Evolutionary conservation across 92 coral and sea anemone species (phyloP), one percentile per base, ranked within the genome.

Genomic region (Phymanthus crucifer): DNA sequence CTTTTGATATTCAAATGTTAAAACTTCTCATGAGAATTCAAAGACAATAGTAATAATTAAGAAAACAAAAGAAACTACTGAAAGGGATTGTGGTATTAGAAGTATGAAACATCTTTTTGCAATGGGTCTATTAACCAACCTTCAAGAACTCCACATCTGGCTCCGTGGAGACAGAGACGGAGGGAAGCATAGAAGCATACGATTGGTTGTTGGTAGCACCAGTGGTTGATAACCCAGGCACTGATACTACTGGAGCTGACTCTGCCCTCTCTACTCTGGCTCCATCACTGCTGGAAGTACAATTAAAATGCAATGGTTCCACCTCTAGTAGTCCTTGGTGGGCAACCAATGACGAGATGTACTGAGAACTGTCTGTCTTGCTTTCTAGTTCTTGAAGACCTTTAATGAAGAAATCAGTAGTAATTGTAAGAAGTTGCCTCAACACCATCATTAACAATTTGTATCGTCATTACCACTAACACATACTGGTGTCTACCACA

Each of bases 271-370:
- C 99, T 57, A 93, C 95, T 65, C 94, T 81, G 24, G 98, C 94
- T 1, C 99, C 99, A 83, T 96, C 98, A 85, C 99, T 96, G 16
- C 93, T 91, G 0, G 99, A 91, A 74, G 89, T 94, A 83, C 99
- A 96, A 48, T 83, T 85, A 58, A 90, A 96, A 74, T 96, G 98
- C 69, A 96, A 85, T 23, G 99, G 98, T 36, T 96, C 98, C 13
- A 93, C 98, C 69, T 96, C 99, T 36, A 96, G 76, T 33, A 96
- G 91, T 9, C 99, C 99, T 45, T 89, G 97, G 68, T 84, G 87
- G 5, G 97, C 87, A 32, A 82, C 66, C 34, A 85, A 72, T 13
- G 86, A 74, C 1, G 75, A 37, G 13, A 82, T 40, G 64, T 82
- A 82, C 79, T 82, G 86, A 9, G 46, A 10, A 64, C 74, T 82